phyloP scores from a whole-genome alignment of 2,888 invertebrate genomes.

The Entomobrya proxima region DNA sequence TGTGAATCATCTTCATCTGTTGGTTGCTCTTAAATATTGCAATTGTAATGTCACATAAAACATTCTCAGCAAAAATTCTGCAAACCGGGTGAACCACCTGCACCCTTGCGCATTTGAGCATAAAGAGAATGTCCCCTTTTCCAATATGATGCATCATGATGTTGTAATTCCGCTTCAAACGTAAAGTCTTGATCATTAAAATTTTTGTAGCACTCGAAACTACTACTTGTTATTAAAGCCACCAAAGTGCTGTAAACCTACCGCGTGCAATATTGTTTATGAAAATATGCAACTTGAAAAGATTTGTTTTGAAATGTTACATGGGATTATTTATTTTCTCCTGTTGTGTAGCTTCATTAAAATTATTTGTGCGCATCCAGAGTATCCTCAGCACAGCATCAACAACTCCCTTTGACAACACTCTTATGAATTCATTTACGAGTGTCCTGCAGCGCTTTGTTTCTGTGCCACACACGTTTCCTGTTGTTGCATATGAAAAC shows the following conservation, averaged over 20 bases:
- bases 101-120: too few species aligned
- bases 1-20: too few species aligned
- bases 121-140: too few species aligned
- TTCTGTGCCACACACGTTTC: constrained; percentile 33
- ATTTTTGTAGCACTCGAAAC: too few species aligned
- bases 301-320: constrained; percentile 10
- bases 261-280: background rate
- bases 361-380: constrained; percentile 33
- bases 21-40: too few species aligned
- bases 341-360: background rate
- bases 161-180: too few species aligned
- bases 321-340: constrained; percentile 30
- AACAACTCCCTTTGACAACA: constrained; percentile 23
- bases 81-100: too few species aligned
- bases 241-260: background rate
- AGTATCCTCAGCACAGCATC: constrained; percentile 15
- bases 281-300: background rate
- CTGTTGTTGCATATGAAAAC: background rate
- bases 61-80: too few species aligned
- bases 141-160: too few species aligned
- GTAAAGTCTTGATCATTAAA: too few species aligned
- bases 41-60: too few species aligned
- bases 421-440: constrained; percentile 35
- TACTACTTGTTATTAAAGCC: background rate
- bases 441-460: constrained; percentile 43